Evolutionary conservation across 2,888 invertebrate species (phyloP), one percentile per base, ranked within the genome.

Genomic region (Brachynemurus nebulosus): DNA sequence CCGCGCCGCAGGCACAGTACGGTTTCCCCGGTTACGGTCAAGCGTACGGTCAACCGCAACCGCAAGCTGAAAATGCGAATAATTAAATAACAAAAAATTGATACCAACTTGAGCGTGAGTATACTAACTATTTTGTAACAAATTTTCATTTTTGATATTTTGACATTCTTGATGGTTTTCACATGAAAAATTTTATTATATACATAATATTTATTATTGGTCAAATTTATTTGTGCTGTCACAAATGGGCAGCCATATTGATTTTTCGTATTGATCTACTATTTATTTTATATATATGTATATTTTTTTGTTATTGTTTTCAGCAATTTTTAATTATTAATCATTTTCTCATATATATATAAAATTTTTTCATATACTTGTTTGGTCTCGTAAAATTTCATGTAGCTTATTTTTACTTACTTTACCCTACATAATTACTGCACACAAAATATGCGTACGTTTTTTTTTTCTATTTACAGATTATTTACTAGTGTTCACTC

Each of bases 21-120:
- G 61, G 63, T 40, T 68, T 65, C 52, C 62, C 66, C 12, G 61
- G 61, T 16, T 68, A 68, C 48, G 62, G 62, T 34, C 65, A 66
- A 48, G 65, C 25, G 9, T 44, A 64, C n/a, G 61, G 50, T 34
- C 50, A 50, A 40, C 45, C 43, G 27, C 11, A 37, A 18, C n/a
- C n/a, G n/a, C 25, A 25, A 23, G 12, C 12, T 40, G 25, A 17
- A 9, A 25, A 11, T 17, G 18, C 37, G 11, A 20, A 37, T 19
- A 11, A 18, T 11, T 17, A 36, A 18, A 36, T 12, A 16, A 4
- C 17, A 16, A 18, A n/a, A n/a, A n/a, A n/a, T n/a, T n/a, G n/a
- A n/a, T n/a, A n/a, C n/a, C n/a, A n/a, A n/a, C n/a, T n/a, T n/a
- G 20, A 17, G n/a, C 11, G 19, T 37, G 37, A 37, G 20, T 37